A percentile compares a stretch with the other conserved stretches of the same genome.
These are phyloP conservation scores for Chrysolina oricalcia DNA, from an alignment of 2,888 invertebrate species.

Conservation along the genomic window DNA sequence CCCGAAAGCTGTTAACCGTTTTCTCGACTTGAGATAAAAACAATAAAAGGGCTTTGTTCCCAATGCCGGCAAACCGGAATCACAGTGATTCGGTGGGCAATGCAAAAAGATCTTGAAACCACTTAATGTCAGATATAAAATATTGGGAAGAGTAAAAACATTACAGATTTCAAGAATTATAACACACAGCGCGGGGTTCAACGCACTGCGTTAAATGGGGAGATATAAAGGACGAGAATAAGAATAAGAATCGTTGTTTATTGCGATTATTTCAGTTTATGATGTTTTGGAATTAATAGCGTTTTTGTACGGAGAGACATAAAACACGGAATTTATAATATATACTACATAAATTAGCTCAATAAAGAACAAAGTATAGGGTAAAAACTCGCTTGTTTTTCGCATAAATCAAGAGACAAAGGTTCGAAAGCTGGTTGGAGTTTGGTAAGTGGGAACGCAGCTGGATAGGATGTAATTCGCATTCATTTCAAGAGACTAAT, in stretches of 20 bases:
- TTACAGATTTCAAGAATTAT: slow-evolving; percentile 54
- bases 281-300: slow-evolving; percentile 37
- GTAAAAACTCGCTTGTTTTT: slow-evolving; percentile 14
- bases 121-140: slow-evolving; percentile 60
- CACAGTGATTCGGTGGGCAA: slow-evolving; percentile 49
- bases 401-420: slow-evolving; percentile 27
- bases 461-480: slow-evolving; percentile 20
- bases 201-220: slow-evolving; percentile 32
- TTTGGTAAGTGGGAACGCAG: slow-evolving; percentile 14
- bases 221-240: slow-evolving; percentile 22
- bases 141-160: slow-evolving; percentile 57
- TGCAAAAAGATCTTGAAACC: slow-evolving; percentile 56
- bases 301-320: slow-evolving; percentile 35
- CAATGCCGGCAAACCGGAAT: slow-evolving; percentile 39
- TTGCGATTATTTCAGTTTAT: slow-evolving; percentile 40
- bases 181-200: slow-evolving; percentile 44
- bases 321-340: slow-evolving; percentile 30
- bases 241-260: slow-evolving; percentile 34
- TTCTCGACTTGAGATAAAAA: slow-evolving; percentile 44
- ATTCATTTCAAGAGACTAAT: neutral
- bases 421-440: slow-evolving; percentile 1
- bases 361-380: slow-evolving; percentile 24
- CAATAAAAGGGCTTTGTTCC: slow-evolving; percentile 44
- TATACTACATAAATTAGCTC: slow-evolving; percentile 33
- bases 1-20: slow-evolving; percentile 41